Base-by-base conservation (phyloP, 2,888 invertebrate species). In the Heliothis peltigera region DNA sequence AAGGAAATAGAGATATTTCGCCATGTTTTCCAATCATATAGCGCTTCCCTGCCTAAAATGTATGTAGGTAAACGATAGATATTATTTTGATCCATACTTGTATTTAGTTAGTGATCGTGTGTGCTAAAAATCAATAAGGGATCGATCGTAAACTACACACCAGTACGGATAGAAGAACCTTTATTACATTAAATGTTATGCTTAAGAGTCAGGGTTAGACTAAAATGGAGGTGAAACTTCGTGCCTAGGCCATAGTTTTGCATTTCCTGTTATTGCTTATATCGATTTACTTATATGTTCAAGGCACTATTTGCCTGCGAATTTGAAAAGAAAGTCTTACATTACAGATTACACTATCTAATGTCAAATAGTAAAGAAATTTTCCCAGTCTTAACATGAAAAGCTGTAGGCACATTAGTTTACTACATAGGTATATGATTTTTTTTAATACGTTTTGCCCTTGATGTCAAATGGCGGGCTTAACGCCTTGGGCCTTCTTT, bases 221-320 rank as follows among this genome's bases (percentile, higher is more conserved):
- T 63, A 76, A 89, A 81, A 85, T 70, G 85, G 84, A 77, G 77
- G 86, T 85, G 86, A 87, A 90, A 89, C 86, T 85, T 60, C n/a
- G 21, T 83, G 82, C 75, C 77, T 84, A 79, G 72, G 72, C 70
- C 79, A 84, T 87, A 88, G 87, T 86, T 83, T 82, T 79, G 77
- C 67, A 85, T 84, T 87, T 90, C 89, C 90, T 87, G 84, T 69
- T 77, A 68, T 73, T 76, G 75, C 77, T 63, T 52, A 43, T 49
- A 48, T 77, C 48, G 64, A 42, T 42, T 54, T 44, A 39, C 6
- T 44, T 49, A 19, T 47, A 49, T 44, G 7, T 21, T 18, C 21
- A 15, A 35, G 15, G 15, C 35, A 35, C 35, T 35, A 4, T 8
- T 15, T 35, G 4, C 35, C 15, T 15, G 35, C 15, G 15, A 35